Base-by-base conservation (phyloP, 2,113 vertebrate species). In the Hipposideros armiger region DNA sequence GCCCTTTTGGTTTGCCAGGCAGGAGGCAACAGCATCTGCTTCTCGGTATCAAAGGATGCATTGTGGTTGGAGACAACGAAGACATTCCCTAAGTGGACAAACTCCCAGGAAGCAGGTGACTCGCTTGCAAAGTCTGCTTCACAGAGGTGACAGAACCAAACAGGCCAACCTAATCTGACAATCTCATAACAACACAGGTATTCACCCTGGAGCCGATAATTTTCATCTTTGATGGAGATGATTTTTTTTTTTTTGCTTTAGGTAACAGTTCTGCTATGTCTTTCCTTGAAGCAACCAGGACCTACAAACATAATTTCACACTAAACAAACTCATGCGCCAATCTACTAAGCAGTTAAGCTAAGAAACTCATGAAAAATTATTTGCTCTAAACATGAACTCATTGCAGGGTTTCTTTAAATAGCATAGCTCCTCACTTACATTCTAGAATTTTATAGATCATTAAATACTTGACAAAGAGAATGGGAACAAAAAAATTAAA, bases 391-490 rank as follows among this genome's bases (percentile, higher is more conserved):
- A 95, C 95, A 91, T 54, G 17, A 95, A 95, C 95, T 85, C 54
- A 69, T 14, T 76, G n/a, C 11, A 69, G 70, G 42, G 45, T 73
- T 95, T 87, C 80, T 97, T 93, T 88, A 90, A 96, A 95, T 90
- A 95, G 81, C 60, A 96, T 92, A 95, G n/a, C 32, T 82, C 52
- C 66, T 30, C 28, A 40, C 81, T 96, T 93, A 94, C 13, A 54
- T 58, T 69, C 28, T 84, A 90, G 62, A 45, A 76, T 95, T 78
- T 96, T 94, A 76, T 66, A 96, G 64, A 86, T 85, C 69, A 82
- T 96, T 97, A 95, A 94, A 30, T 85, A 83, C 54, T 96, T 96
- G 74, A 94, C 89, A 83, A 47, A 88, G 54, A 95, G 45, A 95
- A 36, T 70, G 36, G 50, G 52, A 64, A 94, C 67, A 91, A 85